These are phyloP conservation scores for Emys orbicularis DNA, from an alignment of 2,797 vertebrate genomes.

Conservation along the genomic window DNA sequence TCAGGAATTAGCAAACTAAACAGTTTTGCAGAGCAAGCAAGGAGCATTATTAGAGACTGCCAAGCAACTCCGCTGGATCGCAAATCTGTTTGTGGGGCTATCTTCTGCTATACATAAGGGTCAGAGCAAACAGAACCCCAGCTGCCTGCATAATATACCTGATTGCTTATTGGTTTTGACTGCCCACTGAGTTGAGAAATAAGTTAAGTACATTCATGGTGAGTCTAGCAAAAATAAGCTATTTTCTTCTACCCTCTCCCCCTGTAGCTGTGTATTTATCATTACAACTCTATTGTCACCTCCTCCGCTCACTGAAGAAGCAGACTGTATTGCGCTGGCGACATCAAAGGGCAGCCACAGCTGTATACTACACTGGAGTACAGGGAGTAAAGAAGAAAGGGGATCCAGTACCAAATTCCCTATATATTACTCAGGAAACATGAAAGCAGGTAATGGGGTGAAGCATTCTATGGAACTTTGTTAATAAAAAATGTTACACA, in stretches of 20 bases:
- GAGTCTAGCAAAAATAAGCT: conserved; percentile 65
- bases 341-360: conserved; percentile 1
- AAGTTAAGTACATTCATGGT: conserved; percentile 44
- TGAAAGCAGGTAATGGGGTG: background rate
- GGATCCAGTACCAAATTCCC: background rate
- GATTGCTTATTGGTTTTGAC: conserved; percentile 72
- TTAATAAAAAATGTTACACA: background rate
- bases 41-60: conserved; percentile 70
- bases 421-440: background rate
- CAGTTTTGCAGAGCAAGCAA: conserved; percentile 68
- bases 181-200: conserved; percentile 72
- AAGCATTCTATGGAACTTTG: background rate
- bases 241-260: conserved; percentile 36
- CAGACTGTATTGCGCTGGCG: background rate
- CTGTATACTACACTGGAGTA: background rate
- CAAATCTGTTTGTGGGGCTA: conserved; percentile 41
- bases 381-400: background rate
- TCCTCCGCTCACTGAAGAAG: conserved; percentile 30
- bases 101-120: conserved; percentile 14
- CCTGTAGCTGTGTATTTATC: conserved; percentile 55
- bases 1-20: conserved; percentile 74
- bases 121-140: conserved; percentile 51
- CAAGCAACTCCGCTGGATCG: conserved; percentile 64
- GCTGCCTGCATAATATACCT: conserved; percentile 63
- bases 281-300: conserved; percentile 22